Evolutionary conservation across 1,140 invertebrate genomes (phyloP).

Genomic region (Aphelenchoides besseyi): DNA sequence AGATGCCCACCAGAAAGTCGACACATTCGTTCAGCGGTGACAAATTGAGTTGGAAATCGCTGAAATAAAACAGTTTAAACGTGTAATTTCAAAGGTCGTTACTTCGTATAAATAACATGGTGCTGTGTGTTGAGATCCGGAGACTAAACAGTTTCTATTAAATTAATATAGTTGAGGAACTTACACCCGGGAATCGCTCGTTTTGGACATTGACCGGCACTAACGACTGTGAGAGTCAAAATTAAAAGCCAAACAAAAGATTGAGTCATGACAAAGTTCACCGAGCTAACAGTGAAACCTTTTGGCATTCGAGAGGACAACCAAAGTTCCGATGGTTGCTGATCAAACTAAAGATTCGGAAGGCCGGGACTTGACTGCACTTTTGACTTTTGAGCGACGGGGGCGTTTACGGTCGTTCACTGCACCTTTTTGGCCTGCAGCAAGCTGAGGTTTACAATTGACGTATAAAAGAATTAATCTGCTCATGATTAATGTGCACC

Average conservation of each 20-base stretch:
- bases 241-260: background rate
- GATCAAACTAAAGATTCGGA: no score
- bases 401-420: no score
- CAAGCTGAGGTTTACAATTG: no score
- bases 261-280: background rate
- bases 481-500: no score
- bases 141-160: no score
- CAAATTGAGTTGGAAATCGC: conserved; percentile 4
- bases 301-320: no score
- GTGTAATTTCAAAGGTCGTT: background rate
- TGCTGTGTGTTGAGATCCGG: conserved; percentile 1
- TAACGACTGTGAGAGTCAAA: background rate
- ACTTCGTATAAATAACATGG: conserved; percentile 10
- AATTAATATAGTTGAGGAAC: background rate
- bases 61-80: background rate
- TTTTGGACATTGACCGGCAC: background rate
- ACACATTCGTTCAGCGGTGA: conserved; percentile 12
- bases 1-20: background rate
- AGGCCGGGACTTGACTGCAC: no score
- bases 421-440: no score
- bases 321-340: no score
- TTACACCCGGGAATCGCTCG: background rate
- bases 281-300: conserved; percentile 11
- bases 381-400: no score
- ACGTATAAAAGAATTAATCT: no score